Conservation (phyloP, 2,888 invertebrate species). For the Drosophila parthenogenetica region DNA sequence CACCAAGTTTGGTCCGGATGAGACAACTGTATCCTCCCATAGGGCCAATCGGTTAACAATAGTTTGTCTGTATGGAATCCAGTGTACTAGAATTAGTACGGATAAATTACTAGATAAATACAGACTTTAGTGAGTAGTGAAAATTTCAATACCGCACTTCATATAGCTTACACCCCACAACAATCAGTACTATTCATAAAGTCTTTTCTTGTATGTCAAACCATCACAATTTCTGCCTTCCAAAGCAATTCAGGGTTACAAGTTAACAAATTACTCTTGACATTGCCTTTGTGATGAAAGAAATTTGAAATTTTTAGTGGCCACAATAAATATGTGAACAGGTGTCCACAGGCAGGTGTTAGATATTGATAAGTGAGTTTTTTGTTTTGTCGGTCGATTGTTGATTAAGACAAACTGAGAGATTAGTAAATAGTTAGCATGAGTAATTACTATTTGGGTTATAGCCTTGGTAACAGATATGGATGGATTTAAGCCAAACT, state of each 20-base stretch:
- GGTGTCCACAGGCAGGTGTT: conserved; percentile 70
- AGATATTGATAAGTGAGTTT: conserved; percentile 53
- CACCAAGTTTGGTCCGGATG: too few species aligned
- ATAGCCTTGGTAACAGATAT: conserved; percentile 53
- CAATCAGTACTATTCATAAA: too few species aligned
- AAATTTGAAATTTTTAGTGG: conserved; percentile 48
- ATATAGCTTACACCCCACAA: too few species aligned
- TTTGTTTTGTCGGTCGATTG: conserved; percentile 6
- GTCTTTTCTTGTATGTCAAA: too few species aligned
- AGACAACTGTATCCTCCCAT: too few species aligned
- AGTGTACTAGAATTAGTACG: too few species aligned
- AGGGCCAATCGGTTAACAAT: too few species aligned
- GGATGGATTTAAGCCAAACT: conserved; percentile 33
- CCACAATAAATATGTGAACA: conserved; percentile 59
- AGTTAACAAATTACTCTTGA: neutral
- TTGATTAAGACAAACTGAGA: conserved; percentile 34
- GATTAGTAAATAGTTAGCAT: conserved; percentile 25
- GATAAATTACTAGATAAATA: too few species aligned
- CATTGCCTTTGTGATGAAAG: neutral
- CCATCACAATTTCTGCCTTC: neutral
- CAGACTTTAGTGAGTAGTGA: too few species aligned
- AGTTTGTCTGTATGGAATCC: too few species aligned
- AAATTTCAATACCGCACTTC: too few species aligned
- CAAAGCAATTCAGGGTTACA: neutral
- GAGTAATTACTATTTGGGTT: conserved; percentile 38